Base-by-base conservation (phyloP, 2,797 vertebrate genomes). In the Trematomus bernacchii region DNA sequence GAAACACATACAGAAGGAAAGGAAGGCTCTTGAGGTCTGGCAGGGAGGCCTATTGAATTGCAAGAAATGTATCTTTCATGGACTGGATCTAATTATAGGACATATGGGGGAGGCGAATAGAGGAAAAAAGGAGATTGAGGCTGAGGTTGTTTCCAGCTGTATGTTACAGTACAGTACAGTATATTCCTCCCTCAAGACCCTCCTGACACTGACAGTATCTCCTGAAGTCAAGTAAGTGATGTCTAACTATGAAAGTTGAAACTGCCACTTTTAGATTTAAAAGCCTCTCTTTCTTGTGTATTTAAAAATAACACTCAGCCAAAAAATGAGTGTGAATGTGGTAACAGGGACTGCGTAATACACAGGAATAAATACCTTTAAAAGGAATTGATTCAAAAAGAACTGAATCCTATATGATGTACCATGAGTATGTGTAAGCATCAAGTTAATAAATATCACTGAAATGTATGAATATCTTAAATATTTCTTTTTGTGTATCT, bases 31-130 rank as follows among this genome's bases (percentile, higher is more conserved):
- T 63, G 48, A 70, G 64, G 69, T 78, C 67, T 80, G 57, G 48
- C 73, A 47, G 51, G 23, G 67, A 72, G 27, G 66, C 30, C 60
- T 77, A 59, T 52, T 77, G 77, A 77, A 80, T 54, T 61, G 23
- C 77, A 54, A 60, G 80, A 85, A 87, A 83, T 79, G 55, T 54
- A 47, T 76, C 69, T 89, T 85, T 85, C 50, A 80, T 89, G 75
- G 79, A n/a, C 47, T 71, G 2, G 1, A 12, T 80, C 82, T 90
- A 87, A 85, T 82, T 80, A 82, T 89, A 87, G 84, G 60, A 69
- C 3, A 62, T 76, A 85, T 48, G 81, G 72, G 63, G 87, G 87
- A 83, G 83, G 86, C 8, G 18, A 72, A 76, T 48, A 40, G 46
- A 53, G 65, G 48, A 77, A 66, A 80, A 53, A 59, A 59, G 58